Base-by-base conservation (phyloP, 2,113 vertebrate species). In the Rhinopomastus cyanomelas region DNA sequence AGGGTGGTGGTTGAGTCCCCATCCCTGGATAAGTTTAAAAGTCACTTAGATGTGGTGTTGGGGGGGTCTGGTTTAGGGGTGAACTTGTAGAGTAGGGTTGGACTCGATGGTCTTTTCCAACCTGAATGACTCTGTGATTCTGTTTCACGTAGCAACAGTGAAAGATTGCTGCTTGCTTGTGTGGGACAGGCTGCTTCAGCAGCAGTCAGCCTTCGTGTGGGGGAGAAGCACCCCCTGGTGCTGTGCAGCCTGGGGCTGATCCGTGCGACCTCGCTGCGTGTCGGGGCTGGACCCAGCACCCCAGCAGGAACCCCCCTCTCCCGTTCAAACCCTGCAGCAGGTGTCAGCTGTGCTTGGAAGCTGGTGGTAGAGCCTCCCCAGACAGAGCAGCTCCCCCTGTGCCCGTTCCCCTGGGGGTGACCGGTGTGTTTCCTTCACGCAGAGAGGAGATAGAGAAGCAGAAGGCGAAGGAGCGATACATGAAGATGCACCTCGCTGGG, bases 361-460 rank as follows among this genome's bases (percentile, higher is more conserved):
- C 7, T 32, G 17, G 12, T 61, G 83, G 25, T 49, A 44, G 57
- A 21, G 14, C 52, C 27, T 20, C 46, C 42, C 36, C 42, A 3
- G 15, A 8, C 5, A 6, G n/a, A 27, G 48, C 51, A 11, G 37
- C n/a, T 49, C 30, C 75, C n/a, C 32, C 1, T 2, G 22, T 64
- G 29, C 39, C n/a, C 14, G 9, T 44, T 0, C 44, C 60, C 25
- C 78, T 25, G 1, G 30, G 68, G 34, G 5, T 32, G 0, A 90
- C 22, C 80, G 53, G 2, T 89, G 81, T 61, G 42, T 66, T 88
- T 85, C 56, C 6, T 61, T 85, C 73, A 72, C 86, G 94, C 97
- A 99, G 99, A 95, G 99, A 99, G 96, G 99, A 99, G 95, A 98
- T 99, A 12, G 99, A 99, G 95, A 99, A 99, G 65, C 99, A 99